Percentiles rank a stretch among this genome's conserved stretches.
phyloP scores from a whole-genome alignment of 2,113 vertebrate genomes.

The Vombatus ursinus region DNA sequence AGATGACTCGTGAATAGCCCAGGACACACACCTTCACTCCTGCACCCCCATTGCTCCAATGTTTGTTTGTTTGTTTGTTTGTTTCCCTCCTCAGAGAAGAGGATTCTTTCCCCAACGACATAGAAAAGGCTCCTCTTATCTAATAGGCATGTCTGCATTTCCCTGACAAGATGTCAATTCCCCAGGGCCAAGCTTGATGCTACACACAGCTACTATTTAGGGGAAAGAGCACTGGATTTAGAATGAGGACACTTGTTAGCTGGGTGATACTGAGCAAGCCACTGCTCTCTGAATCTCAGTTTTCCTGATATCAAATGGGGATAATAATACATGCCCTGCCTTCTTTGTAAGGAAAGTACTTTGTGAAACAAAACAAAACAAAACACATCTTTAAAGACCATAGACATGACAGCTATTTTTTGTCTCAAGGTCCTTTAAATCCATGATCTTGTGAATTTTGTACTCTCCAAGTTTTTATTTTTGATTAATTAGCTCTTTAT shows the following conservation, averaged over 20 bases:
- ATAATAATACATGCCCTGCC: not conserved
- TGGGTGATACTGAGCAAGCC: not conserved
- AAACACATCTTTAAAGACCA: not conserved
- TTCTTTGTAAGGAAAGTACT: not conserved
- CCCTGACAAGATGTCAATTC: not conserved
- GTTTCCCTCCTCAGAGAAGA: not conserved
- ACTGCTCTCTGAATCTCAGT: not conserved
- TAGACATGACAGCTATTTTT: not conserved
- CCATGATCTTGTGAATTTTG: not conserved
- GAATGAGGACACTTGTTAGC: not conserved
- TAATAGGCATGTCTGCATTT: not conserved
- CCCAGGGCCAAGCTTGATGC: not conserved
- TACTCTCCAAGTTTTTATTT: not conserved
- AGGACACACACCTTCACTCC: slow-evolving; percentile 62
- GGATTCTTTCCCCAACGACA: not conserved
- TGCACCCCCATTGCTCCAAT: not conserved
- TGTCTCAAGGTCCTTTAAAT: not conserved
- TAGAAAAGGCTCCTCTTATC: accelerated
- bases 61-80: not conserved
- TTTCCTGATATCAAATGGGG: not conserved
- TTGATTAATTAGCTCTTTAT: not conserved
- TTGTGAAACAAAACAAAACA: not conserved
- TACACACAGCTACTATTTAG: not conserved
- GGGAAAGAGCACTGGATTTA: not conserved
- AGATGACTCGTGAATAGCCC: slow-evolving; percentile 45